These are phyloP conservation scores for Orussus abietinus DNA, from an alignment of 1,140 invertebrate species.

Conservation along the genomic window DNA sequence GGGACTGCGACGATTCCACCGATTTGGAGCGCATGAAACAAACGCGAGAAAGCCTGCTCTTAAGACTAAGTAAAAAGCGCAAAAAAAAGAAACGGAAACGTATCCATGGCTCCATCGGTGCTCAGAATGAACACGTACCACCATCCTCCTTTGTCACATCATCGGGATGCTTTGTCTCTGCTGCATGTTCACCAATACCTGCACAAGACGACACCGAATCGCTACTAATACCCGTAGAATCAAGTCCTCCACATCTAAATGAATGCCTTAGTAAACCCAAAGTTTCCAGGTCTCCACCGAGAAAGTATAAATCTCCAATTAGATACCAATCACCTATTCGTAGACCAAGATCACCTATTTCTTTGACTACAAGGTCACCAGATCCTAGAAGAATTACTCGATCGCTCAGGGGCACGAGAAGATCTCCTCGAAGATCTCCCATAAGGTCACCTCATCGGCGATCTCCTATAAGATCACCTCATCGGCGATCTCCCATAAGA, in stretches of 20 bases:
- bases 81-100: slow-evolving; percentile 36
- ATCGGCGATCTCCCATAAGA: slow-evolving; percentile 15
- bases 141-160: no score
- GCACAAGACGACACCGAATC: no score
- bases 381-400: slow-evolving; percentile 14
- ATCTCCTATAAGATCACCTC: slow-evolving; percentile 11
- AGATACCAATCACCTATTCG: slow-evolving; percentile 16
- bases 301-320: slow-evolving; percentile 21
- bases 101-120: slow-evolving; percentile 8
- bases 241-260: slow-evolving; percentile 23
- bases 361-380: slow-evolving; percentile 15
- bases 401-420: no score
- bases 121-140: slow-evolving; percentile 21
- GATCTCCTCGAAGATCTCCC: slow-evolving; percentile 24
- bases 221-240: no score
- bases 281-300: slow-evolving; percentile 21
- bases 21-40: no score
- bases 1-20: no score
- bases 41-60: slow-evolving; percentile 6
- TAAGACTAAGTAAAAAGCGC: slow-evolving; percentile 16
- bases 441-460: slow-evolving; percentile 14
- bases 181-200: no score
- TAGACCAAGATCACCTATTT: slow-evolving; percentile 17
- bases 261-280: no score
- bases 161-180: no score